These are phyloP conservation scores for Actinostola sp. DNA, from an alignment of 92 coral and sea anemone species.

Conservation along the genomic window DNA sequence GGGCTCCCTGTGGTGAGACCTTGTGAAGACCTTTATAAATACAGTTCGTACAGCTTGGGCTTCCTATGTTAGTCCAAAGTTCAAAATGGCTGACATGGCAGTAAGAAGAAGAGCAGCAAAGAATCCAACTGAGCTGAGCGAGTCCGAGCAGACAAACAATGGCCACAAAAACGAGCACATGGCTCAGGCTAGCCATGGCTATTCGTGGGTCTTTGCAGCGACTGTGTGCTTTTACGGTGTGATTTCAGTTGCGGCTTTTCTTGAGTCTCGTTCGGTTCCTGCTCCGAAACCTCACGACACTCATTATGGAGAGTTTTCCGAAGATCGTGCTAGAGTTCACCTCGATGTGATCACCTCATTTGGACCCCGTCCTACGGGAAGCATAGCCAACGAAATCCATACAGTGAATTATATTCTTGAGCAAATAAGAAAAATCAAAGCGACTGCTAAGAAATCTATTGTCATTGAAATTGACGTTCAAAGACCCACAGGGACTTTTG, in stretches of 20 bases:
- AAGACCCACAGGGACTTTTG: conserved; percentile 79
- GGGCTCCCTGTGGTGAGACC: not conserved
- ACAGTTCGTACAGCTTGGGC: not conserved
- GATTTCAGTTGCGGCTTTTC: conserved; percentile 43
- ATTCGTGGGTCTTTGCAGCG: conserved; percentile 52
- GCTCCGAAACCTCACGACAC: conserved; percentile 58
- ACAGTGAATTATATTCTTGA: conserved; percentile 79
- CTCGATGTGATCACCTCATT: conserved; percentile 79
- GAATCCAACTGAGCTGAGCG: not conserved
- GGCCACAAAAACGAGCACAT: not conserved
- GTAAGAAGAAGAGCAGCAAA: not conserved
- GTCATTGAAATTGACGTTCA: conserved; percentile 86
- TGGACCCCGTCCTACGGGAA: conserved; percentile 92
- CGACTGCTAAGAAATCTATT: conserved; percentile 54
- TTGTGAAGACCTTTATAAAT: not conserved
- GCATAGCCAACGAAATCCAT: conserved; percentile 89
- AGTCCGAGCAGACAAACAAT: not conserved
- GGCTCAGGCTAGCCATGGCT: not conserved
- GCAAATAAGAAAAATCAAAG: conserved; percentile 58
- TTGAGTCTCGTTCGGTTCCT: conserved; percentile 74
- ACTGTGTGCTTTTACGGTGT: conserved; percentile 42
- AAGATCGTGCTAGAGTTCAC: conserved; percentile 84
- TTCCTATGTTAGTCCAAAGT: conserved; percentile 15
- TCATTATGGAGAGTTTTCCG: conserved; percentile 76
- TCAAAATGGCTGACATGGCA: conserved; percentile 23